A percentile compares a stretch with the other conserved stretches of the same genome.
phyloP scores from a whole-genome alignment of 2,888 invertebrate genomes.

The Euphydryas editha region DNA sequence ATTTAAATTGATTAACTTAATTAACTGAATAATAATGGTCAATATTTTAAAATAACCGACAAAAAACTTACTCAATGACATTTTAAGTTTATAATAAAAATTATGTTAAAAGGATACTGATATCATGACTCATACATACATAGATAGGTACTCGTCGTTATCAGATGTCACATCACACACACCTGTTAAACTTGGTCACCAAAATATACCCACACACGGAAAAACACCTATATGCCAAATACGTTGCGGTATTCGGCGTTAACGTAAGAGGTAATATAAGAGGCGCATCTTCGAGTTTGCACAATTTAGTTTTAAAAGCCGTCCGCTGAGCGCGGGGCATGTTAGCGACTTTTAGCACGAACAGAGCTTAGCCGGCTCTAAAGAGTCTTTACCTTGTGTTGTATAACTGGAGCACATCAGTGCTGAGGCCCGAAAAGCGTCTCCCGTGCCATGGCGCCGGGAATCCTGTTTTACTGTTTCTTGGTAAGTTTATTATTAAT shows the following conservation, averaged over 20 bases:
- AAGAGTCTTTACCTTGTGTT: constrained; percentile 59
- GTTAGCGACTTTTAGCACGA: constrained; percentile 69
- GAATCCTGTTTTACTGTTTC: constrained; percentile 66
- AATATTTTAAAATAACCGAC: not conserved
- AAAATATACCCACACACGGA: constrained; percentile 69
- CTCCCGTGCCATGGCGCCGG: constrained; percentile 78
- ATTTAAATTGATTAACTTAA: constrained; percentile 12
- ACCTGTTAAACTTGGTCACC: constrained; percentile 59
- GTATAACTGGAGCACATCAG: constrained; percentile 51
- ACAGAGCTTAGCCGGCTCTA: constrained; percentile 59
- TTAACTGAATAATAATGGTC: not conserved
- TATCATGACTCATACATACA: constrained; percentile 31
- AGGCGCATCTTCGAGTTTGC: constrained; percentile 82
- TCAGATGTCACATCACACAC: constrained; percentile 56
- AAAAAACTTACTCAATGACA: constrained; percentile 1
- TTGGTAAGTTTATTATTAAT: constrained; percentile 62
- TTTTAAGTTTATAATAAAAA: constrained; percentile 23
- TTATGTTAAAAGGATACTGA: constrained; percentile 54
- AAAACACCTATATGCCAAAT: constrained; percentile 73
- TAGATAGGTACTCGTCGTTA: constrained; percentile 35
- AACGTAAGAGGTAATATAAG: constrained; percentile 83
- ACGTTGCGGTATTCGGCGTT: constrained; percentile 79
- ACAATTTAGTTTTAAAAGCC: constrained; percentile 81
- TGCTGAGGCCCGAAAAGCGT: constrained; percentile 61
- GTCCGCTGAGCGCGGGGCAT: constrained; percentile 75